Conservation (phyloP, 2,113 vertebrate genomes). For the Eptesicus fuscus region DNA sequence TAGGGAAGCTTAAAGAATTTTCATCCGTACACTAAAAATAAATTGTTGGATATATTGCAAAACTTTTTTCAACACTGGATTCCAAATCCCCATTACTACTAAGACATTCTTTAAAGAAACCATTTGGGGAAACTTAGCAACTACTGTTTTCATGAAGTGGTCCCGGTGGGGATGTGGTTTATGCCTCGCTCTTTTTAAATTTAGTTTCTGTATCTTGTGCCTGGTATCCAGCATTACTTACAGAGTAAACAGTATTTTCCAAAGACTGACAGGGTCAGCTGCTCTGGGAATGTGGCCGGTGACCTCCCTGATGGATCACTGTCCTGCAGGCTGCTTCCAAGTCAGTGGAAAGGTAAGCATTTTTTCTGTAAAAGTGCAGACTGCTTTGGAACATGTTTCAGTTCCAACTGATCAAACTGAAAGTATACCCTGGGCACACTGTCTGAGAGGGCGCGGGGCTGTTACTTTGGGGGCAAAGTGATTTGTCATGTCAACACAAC, state of each 20-base stretch:
- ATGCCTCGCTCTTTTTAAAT: constrained; percentile 34
- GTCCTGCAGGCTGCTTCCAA: constrained; percentile 78
- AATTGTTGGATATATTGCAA: neutral
- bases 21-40: neutral
- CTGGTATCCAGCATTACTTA: constrained; percentile 58
- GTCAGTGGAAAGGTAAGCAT: constrained; percentile 82
- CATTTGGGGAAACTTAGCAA: neutral
- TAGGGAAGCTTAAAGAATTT: constrained; percentile 29
- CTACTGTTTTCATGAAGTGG: constrained; percentile 11
- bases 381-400: neutral
- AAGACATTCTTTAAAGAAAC: constrained; percentile 2
- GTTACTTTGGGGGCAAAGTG: constrained; percentile 30
- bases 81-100: neutral
- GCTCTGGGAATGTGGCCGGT: constrained; percentile 79
- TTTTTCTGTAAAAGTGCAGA: neutral
- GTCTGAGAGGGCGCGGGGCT: constrained; percentile 5
- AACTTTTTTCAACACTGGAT: constrained; percentile 13
- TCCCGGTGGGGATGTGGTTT: neutral
- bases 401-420: constrained; percentile 51
- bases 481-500: constrained; percentile 30
- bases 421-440: neutral
- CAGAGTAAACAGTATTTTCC: constrained; percentile 58
- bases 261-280: constrained; percentile 88
- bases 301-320: constrained; percentile 67
- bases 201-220: constrained; percentile 41